Evolutionary conservation across 1,140 invertebrate genomes (phyloP).

Genomic region (Drosophila kepulauana): DNA sequence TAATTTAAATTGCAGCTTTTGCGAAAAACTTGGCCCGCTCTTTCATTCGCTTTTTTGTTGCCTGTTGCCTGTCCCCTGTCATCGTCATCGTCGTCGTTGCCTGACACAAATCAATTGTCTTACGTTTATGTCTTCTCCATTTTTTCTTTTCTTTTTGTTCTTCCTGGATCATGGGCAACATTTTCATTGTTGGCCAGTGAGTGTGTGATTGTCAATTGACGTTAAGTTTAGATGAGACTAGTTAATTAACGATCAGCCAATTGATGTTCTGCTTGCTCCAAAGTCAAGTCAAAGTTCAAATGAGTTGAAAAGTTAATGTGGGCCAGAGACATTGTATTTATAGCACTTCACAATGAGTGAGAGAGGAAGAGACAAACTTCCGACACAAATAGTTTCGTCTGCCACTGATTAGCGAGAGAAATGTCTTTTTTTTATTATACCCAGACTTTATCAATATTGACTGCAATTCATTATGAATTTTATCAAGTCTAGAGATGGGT

Average conservation of each 20-base stretch:
- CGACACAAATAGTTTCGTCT: background rate
- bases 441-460: background rate
- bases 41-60: constrained; percentile 9
- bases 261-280: constrained; percentile 40
- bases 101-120: constrained; percentile 21
- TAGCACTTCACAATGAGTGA: background rate
- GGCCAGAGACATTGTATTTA: background rate
- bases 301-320: constrained; percentile 34
- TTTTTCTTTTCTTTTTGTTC: constrained; percentile 10
- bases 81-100: constrained; percentile 22
- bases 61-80: constrained; percentile 64
- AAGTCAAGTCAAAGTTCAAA: constrained; percentile 25
- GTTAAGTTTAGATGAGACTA: constrained; percentile 54
- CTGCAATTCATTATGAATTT: background rate
- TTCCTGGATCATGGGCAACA: constrained; percentile 42
- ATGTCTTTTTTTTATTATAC: background rate
- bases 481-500: too few species aligned
- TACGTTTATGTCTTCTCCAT: background rate
- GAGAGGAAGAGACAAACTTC: constrained; percentile 10
- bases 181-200: constrained; percentile 39
- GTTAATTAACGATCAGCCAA: constrained; percentile 71
- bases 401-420: background rate
- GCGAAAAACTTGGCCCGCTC: constrained; percentile 26
- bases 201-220: constrained; percentile 61
- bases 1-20: constrained; percentile 75